phyloP scores from a whole-genome alignment of 2,113 vertebrate species.

The Brevimyrus niger region DNA sequence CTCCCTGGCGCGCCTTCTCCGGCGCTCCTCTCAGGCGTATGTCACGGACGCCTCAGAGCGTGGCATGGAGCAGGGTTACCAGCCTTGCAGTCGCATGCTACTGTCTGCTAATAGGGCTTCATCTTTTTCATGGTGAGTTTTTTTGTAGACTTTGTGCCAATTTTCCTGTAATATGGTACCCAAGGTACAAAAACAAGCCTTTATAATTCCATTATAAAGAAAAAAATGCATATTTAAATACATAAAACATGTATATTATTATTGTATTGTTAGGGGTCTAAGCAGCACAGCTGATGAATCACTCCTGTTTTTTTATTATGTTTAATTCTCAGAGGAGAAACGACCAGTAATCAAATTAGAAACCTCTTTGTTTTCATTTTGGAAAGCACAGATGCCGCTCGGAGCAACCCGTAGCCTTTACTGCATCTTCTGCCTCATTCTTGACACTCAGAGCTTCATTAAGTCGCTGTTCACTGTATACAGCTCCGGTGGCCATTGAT shows the following conservation, averaged over 20 bases:
- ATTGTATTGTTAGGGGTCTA: neutral
- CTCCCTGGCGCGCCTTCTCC: neutral
- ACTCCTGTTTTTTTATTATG: neutral
- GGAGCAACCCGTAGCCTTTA: neutral
- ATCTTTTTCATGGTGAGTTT: neutral
- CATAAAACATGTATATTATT: neutral
- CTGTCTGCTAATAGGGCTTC: neutral
- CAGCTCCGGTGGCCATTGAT: neutral
- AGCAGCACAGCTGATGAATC: neutral
- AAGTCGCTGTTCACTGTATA: neutral
- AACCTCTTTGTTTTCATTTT: neutral
- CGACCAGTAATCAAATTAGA: neutral
- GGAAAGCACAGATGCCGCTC: neutral
- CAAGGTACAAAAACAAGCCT: neutral
- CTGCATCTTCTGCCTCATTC: neutral
- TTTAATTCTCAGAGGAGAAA: neutral
- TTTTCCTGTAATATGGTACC: neutral
- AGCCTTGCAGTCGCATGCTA: neutral
- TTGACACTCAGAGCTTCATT: neutral
- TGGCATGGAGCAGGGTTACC: neutral
- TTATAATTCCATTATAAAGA: neutral
- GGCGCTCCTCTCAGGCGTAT: neutral
- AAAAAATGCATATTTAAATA: neutral
- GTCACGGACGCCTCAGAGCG: neutral
- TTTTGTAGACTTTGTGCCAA: neutral